Conservation (phyloP, 2,797 vertebrate species). For the Masticophis lateralis region DNA sequence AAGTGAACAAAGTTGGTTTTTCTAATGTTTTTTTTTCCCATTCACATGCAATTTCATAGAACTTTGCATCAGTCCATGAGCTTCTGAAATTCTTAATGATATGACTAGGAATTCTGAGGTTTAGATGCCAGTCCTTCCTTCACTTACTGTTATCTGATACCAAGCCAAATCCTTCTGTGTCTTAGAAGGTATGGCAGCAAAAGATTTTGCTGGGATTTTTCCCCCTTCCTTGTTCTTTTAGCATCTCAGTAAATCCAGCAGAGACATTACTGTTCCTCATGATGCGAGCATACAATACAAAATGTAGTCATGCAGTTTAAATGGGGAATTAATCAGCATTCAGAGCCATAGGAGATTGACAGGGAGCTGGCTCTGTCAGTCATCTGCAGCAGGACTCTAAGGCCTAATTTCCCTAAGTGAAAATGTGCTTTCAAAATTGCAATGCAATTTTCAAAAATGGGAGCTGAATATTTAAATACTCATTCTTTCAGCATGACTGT, state of each 20-base stretch:
- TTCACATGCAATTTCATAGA: not conserved
- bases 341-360: constrained; percentile 56
- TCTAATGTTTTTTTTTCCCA: not conserved
- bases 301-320: constrained; percentile 60
- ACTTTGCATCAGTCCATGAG: not conserved
- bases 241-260: constrained; percentile 34
- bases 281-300: constrained; percentile 51
- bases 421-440: constrained; percentile 69
- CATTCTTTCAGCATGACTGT: constrained; percentile 43
- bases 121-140: constrained; percentile 2
- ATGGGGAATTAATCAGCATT: constrained; percentile 63
- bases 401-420: constrained; percentile 64
- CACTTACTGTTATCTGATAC: not conserved
- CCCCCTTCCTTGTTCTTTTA: not conserved
- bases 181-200: constrained; percentile 11
- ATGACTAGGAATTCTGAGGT: not conserved
- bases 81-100: not conserved
- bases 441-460: constrained; percentile 69
- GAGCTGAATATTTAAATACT: constrained; percentile 64
- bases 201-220: not conserved
- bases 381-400: constrained; percentile 67
- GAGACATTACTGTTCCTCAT: constrained; percentile 35
- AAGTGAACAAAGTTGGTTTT: not conserved
- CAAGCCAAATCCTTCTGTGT: not conserved
- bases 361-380: constrained; percentile 61